Evolutionary conservation across 2,888 invertebrate genomes (phyloP), one percentile per base, ranked within the genome.

Genomic region (Xylophagus ater): DNA sequence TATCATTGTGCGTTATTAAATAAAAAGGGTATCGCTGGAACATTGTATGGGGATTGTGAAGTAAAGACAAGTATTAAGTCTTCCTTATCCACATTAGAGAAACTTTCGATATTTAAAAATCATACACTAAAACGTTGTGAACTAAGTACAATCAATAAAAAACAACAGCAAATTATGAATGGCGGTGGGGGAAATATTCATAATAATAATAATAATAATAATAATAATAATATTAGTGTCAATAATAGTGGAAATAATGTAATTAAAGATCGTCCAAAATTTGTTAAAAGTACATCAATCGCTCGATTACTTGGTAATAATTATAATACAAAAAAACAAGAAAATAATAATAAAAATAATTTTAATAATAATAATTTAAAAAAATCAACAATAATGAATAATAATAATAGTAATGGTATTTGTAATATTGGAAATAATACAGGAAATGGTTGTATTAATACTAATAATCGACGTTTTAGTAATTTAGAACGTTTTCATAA

Each of bases 271-370:
- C 34, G 34, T 24, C 29, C 40, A 50, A 62, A 61, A 47, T 60
- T 62, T 34, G 60, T 58, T 4, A 65, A 65, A 48, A 59, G 59
- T 46, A 58, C 57, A 41, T 63, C 65, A 23, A 53, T 65, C 39
- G 59, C 63, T 3, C 56, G 63, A 2, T 41, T 65, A 7, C 51
- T 65, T 35, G 64, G 65, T 35, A 62, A 62, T 44, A 65, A 60
- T 3, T 65, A 65, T 46, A 64, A 58, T 47, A 61, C 63, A 3
- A 61, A 61, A 43, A 64, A 62, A 42, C 55, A 57, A 26, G 62
- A 63, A 41, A 59, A 56, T 12, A 21, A 37, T 25, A 23, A 30
- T 18, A 14, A 29, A 21, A 34, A 23, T 37, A 25, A 35, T 21
- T 20, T 18, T 29, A 28, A 31, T 17, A 34, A 30, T 21, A 30